Base-by-base conservation (phyloP, 2,888 invertebrate genomes). In the Acanthosepion lycidas region DNA sequence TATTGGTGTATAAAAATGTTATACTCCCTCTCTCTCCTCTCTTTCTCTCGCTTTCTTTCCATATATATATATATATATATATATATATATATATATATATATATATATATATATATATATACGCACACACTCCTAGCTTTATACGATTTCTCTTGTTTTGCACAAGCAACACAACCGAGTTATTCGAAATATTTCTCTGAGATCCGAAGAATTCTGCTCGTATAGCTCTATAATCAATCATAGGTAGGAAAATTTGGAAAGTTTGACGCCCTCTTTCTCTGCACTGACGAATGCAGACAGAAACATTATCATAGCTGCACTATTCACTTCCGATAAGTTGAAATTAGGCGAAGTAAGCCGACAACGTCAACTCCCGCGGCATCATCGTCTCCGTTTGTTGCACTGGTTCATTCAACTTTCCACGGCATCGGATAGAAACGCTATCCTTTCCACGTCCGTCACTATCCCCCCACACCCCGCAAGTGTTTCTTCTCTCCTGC, bases 321-420 rank as follows among this genome's bases (percentile, higher is more conserved):
- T 78, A 23, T 33, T 33, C 23, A 12, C n/a, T 12, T n/a, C 23
- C 78, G n/a, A 78, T 78, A 78, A 78, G 78, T 78, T 33, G 78
- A 78, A 78, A 78, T 78, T 78, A 78, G n/a, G 78, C 78, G n/a
- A 78, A 78, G 78, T 78, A 9, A 78, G 78, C 78, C n/a, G n/a
- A 78, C 78, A 78, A n/a, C 78, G 78, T 78, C 78, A 78, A 78
- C 78, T 78, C 78, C 78, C 15, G 78, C 78, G 78, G 78, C 78
- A 33, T 78, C 78, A n/a, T 12, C 78, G 78, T n/a, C 78, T 78
- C 78, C 78, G n/a, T 78, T 78, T 18, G n/a, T 78, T 78, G n/a
- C 78, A 78, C 78, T 4, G 78, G n/a, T 12, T n/a, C n/a, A 78
- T 78, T 78, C 78, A 78, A 33, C 78, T 78, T 78, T 78, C 78